Conservation (phyloP, 2,113 vertebrate genomes). For the Aramus guarauna region DNA sequence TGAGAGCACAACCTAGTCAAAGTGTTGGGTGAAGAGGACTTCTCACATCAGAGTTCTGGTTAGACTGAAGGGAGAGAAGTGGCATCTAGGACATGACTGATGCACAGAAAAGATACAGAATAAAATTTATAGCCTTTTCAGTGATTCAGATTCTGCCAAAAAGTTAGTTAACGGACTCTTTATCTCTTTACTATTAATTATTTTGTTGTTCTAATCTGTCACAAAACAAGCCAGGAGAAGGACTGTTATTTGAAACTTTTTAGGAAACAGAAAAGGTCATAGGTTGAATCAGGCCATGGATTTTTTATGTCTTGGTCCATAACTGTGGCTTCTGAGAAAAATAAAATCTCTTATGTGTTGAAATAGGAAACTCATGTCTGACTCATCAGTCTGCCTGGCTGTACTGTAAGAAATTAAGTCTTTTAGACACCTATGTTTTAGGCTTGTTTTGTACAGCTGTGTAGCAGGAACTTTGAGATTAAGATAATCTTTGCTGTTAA, state of each 20-base stretch:
- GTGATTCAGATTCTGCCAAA: background rate
- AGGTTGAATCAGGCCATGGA: background rate
- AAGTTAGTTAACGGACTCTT: background rate
- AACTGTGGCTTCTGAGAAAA: background rate
- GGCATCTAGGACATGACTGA: background rate
- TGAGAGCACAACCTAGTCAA: background rate
- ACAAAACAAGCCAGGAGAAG: background rate
- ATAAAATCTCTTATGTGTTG: background rate
- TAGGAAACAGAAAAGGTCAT: background rate
- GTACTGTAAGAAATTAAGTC: background rate
- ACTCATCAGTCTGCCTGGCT: background rate
- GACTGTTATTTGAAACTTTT: background rate
- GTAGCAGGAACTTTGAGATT: background rate
- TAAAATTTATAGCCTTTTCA: background rate
- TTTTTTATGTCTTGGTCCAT: background rate
- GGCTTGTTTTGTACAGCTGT: background rate
- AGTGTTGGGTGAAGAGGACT: background rate
- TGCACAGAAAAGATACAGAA: background rate
- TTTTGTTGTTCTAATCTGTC: background rate
- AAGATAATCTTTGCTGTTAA: background rate
- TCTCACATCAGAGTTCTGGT: background rate
- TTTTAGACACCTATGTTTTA: background rate
- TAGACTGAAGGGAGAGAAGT: background rate
- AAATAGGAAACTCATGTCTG: background rate
- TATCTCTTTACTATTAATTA: background rate